Evolutionary conservation across 2,888 invertebrate genomes (phyloP), one percentile per base, ranked within the genome.

Genomic region (Herminia tarsipennalis): DNA sequence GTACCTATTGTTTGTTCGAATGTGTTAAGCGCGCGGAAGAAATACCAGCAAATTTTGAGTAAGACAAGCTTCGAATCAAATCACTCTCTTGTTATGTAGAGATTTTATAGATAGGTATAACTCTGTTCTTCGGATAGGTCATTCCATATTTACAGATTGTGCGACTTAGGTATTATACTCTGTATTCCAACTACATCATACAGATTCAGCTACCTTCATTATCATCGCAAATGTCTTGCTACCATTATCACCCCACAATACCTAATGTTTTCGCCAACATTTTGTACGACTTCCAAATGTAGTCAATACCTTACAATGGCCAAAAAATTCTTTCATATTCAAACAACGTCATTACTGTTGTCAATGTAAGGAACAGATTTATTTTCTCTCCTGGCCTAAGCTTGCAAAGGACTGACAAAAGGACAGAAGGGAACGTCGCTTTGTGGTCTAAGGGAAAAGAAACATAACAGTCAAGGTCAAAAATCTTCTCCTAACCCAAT

Each of bases 291-390:
- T 18, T 25, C 16, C 10, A 28, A 39, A 40, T 35, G 35, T 36
- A 6, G 25, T 32, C 30, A 29, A 40, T 35, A 39, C 21, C 24
- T 17, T 22, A 5, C 34, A 35, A 24, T 30, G 24, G 18, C 14
- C n/a, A 20, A 56, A 56, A 55, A 48, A 54, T 56, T 56, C 41
- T 57, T 46, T 55, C 48, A 48, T 49, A 64, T 63, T 55, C 52
- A 59, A 67, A 75, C 70, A 67, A 67, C 65, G 61, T 76, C 70
- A 65, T 75, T 73, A 71, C 66, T 53, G 61, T 43, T 58, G 64
- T 68, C 72, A 68, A 68, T 64, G 47, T 43, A 57, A 46, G 48
- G 32, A 66, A 68, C 62, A 63, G 68, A 76, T 72, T 70, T 73
- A 72, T 71, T 70, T 69, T 53, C 68, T 51, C 64, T 41, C 55